Conservation (phyloP, 2,113 vertebrate species). For the Machaerirhynchus nigripectus region DNA sequence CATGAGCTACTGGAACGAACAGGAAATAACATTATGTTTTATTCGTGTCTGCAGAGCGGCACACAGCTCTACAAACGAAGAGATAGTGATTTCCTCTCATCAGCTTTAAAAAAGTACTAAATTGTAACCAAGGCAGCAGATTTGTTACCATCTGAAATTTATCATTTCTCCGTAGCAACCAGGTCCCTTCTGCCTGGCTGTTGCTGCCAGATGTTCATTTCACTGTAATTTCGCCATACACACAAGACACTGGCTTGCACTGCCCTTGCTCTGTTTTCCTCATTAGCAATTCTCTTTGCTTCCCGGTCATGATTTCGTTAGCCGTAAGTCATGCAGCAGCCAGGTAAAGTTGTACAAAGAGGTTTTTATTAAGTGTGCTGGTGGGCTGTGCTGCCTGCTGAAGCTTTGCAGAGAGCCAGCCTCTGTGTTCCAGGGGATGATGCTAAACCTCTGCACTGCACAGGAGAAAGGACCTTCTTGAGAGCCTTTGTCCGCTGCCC, state of each 20-base stretch:
- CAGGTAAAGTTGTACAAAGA: slow-evolving; percentile 17
- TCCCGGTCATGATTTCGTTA: background rate
- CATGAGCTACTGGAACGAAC: slow-evolving; percentile 10
- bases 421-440: background rate
- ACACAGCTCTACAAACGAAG: background rate
- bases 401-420: slow-evolving; percentile 4
- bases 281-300: slow-evolving; percentile 14
- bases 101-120: background rate
- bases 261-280: slow-evolving; percentile 28
- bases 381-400: background rate
- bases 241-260: background rate
- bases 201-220: slow-evolving; percentile 49
- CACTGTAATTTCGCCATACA: background rate
- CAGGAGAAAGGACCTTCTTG: background rate
- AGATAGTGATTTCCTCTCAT: slow-evolving; percentile 17
- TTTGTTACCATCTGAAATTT: background rate
- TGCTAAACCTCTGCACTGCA: background rate
- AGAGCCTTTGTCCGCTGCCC: background rate
- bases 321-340: background rate
- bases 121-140: slow-evolving; percentile 12
- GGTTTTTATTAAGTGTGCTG: background rate
- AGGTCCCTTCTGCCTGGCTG: background rate
- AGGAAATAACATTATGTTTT: slow-evolving; percentile 21
- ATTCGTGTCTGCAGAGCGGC: background rate
- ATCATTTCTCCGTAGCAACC: slow-evolving; percentile 5